Evolutionary conservation across 53 echinoderm and acorn worm genomes (phyloP).

Genomic region (Antedon mediterranea): DNA sequence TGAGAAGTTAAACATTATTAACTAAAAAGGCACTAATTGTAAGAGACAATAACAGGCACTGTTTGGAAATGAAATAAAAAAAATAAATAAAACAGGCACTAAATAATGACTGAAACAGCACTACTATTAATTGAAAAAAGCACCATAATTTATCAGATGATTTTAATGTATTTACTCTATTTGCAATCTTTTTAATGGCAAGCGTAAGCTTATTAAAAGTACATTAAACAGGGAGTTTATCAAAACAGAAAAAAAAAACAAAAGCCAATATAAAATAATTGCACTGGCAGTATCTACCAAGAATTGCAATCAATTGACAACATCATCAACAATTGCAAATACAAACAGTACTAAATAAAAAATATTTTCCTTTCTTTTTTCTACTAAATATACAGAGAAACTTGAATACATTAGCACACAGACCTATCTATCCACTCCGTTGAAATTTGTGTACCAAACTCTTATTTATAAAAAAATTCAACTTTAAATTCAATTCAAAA

Average conservation of each 20-base stretch:
- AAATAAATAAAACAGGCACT: neutral
- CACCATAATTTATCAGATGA: too few species aligned
- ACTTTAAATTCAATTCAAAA: neutral
- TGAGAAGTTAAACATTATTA: too few species aligned
- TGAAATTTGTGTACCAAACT: neutral
- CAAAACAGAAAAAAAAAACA: neutral
- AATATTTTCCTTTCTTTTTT: neutral
- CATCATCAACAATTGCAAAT: neutral
- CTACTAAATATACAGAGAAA: neutral
- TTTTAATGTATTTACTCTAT: too few species aligned
- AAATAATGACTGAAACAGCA: neutral
- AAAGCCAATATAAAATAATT: neutral
- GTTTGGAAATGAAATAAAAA: too few species aligned
- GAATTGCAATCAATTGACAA: neutral
- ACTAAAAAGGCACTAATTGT: too few species aligned
- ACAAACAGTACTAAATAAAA: neutral
- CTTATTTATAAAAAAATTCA: neutral
- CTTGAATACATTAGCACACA: neutral
- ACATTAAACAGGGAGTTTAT: neutral
- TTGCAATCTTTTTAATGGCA: neutral
- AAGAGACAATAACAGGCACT: too few species aligned
- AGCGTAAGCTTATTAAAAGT: neutral
- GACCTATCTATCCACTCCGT: neutral
- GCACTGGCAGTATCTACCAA: neutral
- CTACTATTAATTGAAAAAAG: neutral